Base-by-base conservation (phyloP, 1,140 invertebrate genomes). In the Aethina tumida region DNA sequence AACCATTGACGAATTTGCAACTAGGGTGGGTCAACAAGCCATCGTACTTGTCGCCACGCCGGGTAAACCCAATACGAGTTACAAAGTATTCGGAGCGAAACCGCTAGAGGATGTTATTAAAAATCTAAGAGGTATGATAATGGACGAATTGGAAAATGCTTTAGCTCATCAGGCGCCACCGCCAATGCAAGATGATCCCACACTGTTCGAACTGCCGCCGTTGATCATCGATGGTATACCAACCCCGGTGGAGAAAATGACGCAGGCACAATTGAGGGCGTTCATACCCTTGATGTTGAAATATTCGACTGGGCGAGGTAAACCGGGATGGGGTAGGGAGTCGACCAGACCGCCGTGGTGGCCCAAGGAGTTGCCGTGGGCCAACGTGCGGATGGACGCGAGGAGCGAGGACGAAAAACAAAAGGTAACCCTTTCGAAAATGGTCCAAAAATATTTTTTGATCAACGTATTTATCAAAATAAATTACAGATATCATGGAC, bases 241-340 rank as follows among this genome's bases (percentile, higher is more conserved):
- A 18, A 97, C 93, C 24, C 93, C 92, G 2, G 90, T 97, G 0
- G 94, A 97, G 65, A 97, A 97, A 73, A 97, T 97, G 94, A 97
- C 94, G 13, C 94, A 97, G 63, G 94, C 93, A 20, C 94, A 97
- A 63, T 67, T 97, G 24, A 67, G 94, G 45, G 92, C 92, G 28
- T 97, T 97, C 62, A 97, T 97, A 52, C 94, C 94, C 25, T 74
- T 97, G 39, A 97, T 97, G 94, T 68, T 97, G 41, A 97, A 97
- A 67, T 97, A 96, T 67, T 96, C 92, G 1, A 97, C 93, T 35
- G 88, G 93, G 1, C 68, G 93, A 43, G 93, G 93, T 25, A 97
- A 97, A 64, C 94, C 94, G 16, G 93, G 93, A 10, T 97, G 94
- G 94, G 94, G 94, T 1, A 77, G 92, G 55, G 88, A 94, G 53